Base-by-base conservation (phyloP, 2,113 vertebrate genomes). In the Tragelaphus strepsiceros region DNA sequence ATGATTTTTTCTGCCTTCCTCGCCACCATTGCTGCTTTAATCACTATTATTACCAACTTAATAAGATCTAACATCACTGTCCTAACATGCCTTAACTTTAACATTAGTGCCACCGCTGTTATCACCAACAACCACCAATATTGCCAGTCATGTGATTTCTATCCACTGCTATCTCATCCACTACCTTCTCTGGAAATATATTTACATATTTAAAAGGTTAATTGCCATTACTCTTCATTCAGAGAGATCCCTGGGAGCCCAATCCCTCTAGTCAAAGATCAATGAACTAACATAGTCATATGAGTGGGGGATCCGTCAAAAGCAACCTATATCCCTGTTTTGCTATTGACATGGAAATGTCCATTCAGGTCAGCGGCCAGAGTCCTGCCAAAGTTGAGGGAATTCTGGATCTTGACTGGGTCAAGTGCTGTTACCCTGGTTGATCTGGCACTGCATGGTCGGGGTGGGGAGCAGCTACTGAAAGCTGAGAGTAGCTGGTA, bases 151-250 rank as follows among this genome's bases (percentile, higher is more conserved):
- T 22, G 5, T 87, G 51, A 46, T 92, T 97, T 59, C 88, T 13
- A 83, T 12, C 49, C 30, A 59, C n/a, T 21, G 4, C 56, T 62
- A 56, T 77, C 87, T 93, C 67, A 43, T 80, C 51, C 2, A 59
- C 26, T 13, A 71, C 13, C 67, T 62, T 93, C 61, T 93, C 82
- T 94, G 43, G 35, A 93, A 96, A 91, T 86, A 59, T 6, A 77
- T 62, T 94, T 80, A n/a, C 30, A 64, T 97, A 87, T 80, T 96
- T 43, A 90, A 86, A 96, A 90, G 39, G 22, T 7, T 49, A 89
- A 51, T 62, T 88, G 53, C 16, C 53, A 46, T 51, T 91, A 74
- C 19, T 90, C 35, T 82, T 14, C 43, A 80, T 92, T 51, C 71
- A 64, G 74, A 67, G 39, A 74, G 35, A 92, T 81, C 19, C 71